Conservation (phyloP, 2,113 vertebrate genomes). For the Clarias magur region DNA sequence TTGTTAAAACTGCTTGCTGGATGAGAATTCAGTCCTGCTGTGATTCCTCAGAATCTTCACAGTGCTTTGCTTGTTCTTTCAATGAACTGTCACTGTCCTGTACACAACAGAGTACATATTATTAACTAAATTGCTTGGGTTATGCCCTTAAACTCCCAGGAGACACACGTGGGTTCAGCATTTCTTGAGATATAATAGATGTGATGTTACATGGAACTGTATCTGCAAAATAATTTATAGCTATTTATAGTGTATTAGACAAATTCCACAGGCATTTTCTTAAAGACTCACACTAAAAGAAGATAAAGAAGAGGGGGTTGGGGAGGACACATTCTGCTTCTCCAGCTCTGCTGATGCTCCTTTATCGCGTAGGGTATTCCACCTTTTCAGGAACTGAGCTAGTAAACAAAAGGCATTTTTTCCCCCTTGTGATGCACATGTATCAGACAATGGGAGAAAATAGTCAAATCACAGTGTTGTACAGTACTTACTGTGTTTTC, state of each 20-base stretch:
- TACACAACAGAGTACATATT: conserved; percentile 12
- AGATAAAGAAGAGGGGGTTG: conserved; percentile 57
- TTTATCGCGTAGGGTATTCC: conserved; percentile 63
- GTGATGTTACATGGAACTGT: background rate
- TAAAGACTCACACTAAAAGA: conserved; percentile 64
- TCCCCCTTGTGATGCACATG: background rate
- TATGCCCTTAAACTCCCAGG: background rate
- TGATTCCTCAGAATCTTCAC: conserved; percentile 65
- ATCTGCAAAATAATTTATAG: background rate
- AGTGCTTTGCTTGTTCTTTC: conserved; percentile 50
- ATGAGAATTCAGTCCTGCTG: conserved; percentile 56
- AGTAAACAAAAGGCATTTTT: background rate
- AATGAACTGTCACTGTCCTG: conserved; percentile 60
- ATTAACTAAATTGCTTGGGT: background rate
- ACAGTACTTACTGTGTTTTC: conserved; percentile 74
- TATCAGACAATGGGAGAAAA: background rate
- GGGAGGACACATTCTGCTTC: conserved; percentile 17
- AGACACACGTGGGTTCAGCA: background rate
- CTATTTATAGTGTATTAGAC: background rate
- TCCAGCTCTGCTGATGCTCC: background rate
- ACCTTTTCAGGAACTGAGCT: conserved; percentile 68
- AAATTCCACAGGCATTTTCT: background rate
- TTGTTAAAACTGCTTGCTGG: background rate
- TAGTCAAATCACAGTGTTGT: background rate
- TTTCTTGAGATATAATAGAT: background rate